Evolutionary conservation across 1,140 invertebrate genomes (phyloP).

Genomic region (Pseudomyrmex cubaensis): DNA sequence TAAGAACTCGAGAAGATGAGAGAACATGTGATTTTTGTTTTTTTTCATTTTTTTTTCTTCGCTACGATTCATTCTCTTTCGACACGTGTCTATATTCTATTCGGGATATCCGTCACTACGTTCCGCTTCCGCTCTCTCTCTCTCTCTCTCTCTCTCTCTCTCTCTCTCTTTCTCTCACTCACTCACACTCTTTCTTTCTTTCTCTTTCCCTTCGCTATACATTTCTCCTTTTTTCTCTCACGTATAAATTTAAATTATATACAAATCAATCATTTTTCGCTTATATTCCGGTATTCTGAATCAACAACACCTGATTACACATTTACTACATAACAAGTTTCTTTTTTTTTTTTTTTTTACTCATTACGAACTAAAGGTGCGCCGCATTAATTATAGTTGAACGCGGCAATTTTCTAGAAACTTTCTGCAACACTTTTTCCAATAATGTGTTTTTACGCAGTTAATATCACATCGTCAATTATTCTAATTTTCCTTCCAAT

Average conservation of each 20-base stretch:
- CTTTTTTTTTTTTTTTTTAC: too few species aligned
- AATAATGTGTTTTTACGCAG: background rate
- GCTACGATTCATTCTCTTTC: conserved; percentile 37
- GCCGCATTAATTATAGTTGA: background rate
- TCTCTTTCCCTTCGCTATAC: background rate
- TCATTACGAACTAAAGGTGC: too few species aligned
- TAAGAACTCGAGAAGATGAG: conserved; percentile 57
- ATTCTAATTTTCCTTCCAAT: background rate
- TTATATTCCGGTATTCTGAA: background rate
- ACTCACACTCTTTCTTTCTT: background rate
- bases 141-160: conserved; percentile 9
- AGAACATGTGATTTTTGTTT: conserved; percentile 48
- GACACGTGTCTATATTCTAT: conserved; percentile 8
- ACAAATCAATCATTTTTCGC: conserved; percentile 11
- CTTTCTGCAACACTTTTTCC: background rate
- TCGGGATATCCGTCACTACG: conserved; percentile 15
- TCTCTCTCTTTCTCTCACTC: conserved; percentile 2
- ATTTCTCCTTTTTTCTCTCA: conserved; percentile 11
- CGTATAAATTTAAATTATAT: conserved; percentile 50
- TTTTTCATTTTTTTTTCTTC: conserved; percentile 15
- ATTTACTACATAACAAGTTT: conserved; percentile 5
- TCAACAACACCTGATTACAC: background rate
- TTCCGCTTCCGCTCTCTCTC: conserved; percentile 15
- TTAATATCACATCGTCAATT: background rate
- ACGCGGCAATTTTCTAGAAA: background rate